A percentile compares a stretch with the other conserved stretches of the same genome.
These are phyloP conservation scores for Neofelis nebulosa DNA, from an alignment of 2,113 vertebrate genomes.

Conservation along the genomic window DNA sequence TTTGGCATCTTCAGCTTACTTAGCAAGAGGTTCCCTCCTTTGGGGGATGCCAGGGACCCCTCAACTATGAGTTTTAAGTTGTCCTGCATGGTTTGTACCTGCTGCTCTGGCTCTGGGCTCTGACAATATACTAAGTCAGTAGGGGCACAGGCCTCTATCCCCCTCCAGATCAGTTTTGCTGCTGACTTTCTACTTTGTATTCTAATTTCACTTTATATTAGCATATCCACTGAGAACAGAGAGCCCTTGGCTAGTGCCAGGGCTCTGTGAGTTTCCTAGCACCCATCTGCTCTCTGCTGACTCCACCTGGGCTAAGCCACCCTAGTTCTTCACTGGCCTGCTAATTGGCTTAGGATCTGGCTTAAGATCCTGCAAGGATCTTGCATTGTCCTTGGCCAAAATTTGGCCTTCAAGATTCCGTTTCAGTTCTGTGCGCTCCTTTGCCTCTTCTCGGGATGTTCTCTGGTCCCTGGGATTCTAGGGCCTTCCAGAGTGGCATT, in stretches of 20 bases:
- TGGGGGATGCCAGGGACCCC: not conserved
- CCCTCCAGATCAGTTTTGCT: not conserved
- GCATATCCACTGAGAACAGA: not conserved
- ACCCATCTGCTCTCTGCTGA: not conserved
- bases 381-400: not conserved
- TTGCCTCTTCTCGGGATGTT: not conserved
- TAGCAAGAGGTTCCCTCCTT: not conserved
- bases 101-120: not conserved
- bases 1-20: not conserved
- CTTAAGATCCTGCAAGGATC: not conserved
- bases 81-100: not conserved
- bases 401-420: not conserved
- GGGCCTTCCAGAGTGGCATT: not conserved
- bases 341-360: not conserved
- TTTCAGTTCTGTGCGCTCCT: not conserved
- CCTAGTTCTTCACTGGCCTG: not conserved
- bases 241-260: not conserved
- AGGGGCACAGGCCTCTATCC: not conserved
- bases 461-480: not conserved
- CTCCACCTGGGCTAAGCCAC: not conserved
- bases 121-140: not conserved
- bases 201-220: not conserved
- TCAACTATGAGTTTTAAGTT: not conserved
- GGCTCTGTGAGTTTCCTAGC: not conserved
- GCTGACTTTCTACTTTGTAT: not conserved